Conservation (phyloP, 2,113 vertebrate genomes). For the Apaloderma vittatum region DNA sequence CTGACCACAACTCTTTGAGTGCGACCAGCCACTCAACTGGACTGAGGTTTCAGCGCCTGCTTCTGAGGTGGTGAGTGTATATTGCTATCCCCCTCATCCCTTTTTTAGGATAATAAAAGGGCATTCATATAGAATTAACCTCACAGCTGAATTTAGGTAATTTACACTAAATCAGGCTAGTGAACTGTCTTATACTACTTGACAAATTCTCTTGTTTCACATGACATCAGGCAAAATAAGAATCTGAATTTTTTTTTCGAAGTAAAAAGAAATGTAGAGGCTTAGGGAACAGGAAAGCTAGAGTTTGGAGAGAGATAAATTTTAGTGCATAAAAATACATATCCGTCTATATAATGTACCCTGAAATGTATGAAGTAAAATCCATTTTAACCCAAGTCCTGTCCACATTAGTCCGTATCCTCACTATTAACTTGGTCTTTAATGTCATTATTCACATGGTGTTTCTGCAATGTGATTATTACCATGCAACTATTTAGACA, state of each 20-base stretch:
- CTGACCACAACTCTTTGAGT: too few relatives aligned
- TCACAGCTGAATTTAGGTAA: not conserved
- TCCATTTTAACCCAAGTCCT: not conserved
- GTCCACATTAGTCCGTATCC: not conserved
- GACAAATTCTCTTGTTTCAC: not conserved
- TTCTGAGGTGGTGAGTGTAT: not conserved
- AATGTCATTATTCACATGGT: not conserved
- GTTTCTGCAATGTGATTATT: slow-evolving; percentile 7
- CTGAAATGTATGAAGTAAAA: slow-evolving; percentile 36
- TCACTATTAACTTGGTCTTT: not conserved
- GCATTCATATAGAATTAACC: not conserved
- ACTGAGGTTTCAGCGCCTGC: not conserved
- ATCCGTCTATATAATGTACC: not conserved
- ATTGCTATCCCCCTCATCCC: not conserved
- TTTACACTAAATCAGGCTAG: not conserved
- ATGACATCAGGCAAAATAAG: not conserved
- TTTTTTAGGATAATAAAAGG: not conserved
- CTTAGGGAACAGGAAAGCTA: not conserved
- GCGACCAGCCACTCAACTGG: not conserved
- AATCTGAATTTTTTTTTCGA: not conserved
- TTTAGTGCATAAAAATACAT: not conserved
- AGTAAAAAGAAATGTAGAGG: not conserved
- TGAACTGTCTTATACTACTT: not conserved
- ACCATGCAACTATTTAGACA: slow-evolving; percentile 6
- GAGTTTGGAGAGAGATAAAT: not conserved